phyloP scores from a whole-genome alignment of 2,888 invertebrate genomes.

The Harpagoxenus sublaevis region DNA sequence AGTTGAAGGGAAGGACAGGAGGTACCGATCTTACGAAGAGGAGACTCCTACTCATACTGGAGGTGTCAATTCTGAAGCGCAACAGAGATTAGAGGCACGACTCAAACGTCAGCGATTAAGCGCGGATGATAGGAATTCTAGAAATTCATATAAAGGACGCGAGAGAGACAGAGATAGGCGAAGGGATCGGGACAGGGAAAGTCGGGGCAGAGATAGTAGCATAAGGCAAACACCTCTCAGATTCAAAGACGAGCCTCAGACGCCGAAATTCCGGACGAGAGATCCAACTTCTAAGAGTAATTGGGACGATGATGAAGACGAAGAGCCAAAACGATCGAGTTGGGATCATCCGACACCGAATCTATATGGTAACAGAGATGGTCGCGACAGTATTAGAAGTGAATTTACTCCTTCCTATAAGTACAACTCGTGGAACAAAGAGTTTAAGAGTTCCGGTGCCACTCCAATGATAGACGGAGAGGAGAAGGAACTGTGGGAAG shows the following conservation, averaged over 20 bases:
- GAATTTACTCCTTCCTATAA: slow-evolving; percentile 95
- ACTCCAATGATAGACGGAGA: slow-evolving; percentile 88
- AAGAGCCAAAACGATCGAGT: slow-evolving; percentile 90
- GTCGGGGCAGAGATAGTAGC: slow-evolving; percentile 76
- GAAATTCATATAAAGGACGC: slow-evolving; percentile 82
- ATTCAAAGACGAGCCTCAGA: slow-evolving; percentile 95
- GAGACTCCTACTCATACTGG: slow-evolving; percentile 98
- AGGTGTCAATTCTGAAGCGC: slow-evolving; percentile 94
- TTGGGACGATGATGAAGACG: slow-evolving; percentile 91
- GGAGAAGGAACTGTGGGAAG: slow-evolving; percentile 95
- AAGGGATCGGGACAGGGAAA: slow-evolving; percentile 73
- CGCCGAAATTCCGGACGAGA: slow-evolving; percentile 89
- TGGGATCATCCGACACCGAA: slow-evolving; percentile 98
- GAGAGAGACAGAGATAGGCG: slow-evolving; percentile 81
- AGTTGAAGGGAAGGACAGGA: slow-evolving; percentile 86
- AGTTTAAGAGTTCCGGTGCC: slow-evolving; percentile 89
- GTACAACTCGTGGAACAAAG: slow-evolving; percentile 93
- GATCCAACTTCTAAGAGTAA: slow-evolving; percentile 90
- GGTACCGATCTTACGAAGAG: slow-evolving; percentile 92
- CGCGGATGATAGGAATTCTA: slow-evolving; percentile 79
- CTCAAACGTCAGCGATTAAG: slow-evolving; percentile 83
- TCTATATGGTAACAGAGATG: slow-evolving; percentile 85
- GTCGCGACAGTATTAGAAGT: slow-evolving; percentile 85
- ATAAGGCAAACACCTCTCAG: slow-evolving; percentile 86
- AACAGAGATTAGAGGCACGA: slow-evolving; percentile 88